Evolutionary conservation across 35 echinoderm and acorn worm genomes (phyloP), one percentile per base, ranked within the genome.

Genomic region (Ophioderma brevispina): DNA sequence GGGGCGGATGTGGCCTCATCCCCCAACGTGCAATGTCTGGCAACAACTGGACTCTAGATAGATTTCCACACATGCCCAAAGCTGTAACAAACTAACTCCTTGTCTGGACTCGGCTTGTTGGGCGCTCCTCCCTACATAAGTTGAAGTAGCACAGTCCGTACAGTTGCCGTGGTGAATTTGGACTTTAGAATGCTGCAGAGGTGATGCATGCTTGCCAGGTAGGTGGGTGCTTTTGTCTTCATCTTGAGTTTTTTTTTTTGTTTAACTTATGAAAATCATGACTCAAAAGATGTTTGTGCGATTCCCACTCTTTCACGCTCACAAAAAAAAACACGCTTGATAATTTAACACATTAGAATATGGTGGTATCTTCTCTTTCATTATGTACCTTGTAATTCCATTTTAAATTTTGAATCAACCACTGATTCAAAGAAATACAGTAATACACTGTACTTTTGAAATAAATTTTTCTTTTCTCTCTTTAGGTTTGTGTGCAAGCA

Each of bases 1-100:
- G 88, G 90, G 28, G 97, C 95, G 31, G 97, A 99, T 63, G 89
- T 99, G 1, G 64, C 93, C 21, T 40, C 95, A 37, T 92, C 93
- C 59, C 75, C 97, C 10, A 76, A 78, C 49, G 97, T 90, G 37
- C 91, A 88, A 1, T 99, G 97, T 38, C 90, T 99, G 25, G 97
- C 94, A 55, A 99, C 97, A 32, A 56, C 95, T 82, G 97, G 93
- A 64, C 91, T 79, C 43, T 31, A 83, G 30, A 82, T 97, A 40
- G 82, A 42, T 13, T 88, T 91, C 92, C 92, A 13, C 33, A 50
- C 52, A 85, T 93, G 84, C 80, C 93, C 0, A 82, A 36, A 19
- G 87, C 79, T 41, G n/a, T n/a, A n/a, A n/a, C 28, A 55, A n/a
- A 87, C 92, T 35, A 83, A 36, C 59, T 86, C 17, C 78, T 99